phyloP scores from a whole-genome alignment of 2,113 vertebrate species.

The Baryphthengus martii region DNA sequence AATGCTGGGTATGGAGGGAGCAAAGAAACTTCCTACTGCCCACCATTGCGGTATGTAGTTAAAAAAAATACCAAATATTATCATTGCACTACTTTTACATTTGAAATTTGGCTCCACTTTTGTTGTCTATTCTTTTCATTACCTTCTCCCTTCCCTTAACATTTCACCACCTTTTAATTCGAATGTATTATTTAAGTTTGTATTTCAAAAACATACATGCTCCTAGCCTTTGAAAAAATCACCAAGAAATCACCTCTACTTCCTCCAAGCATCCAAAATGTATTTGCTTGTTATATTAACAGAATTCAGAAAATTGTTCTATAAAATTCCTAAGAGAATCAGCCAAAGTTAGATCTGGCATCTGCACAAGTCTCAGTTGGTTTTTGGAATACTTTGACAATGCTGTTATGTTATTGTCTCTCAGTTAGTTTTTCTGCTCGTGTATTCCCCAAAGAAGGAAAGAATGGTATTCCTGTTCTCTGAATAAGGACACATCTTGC shows the following conservation, averaged over 20 bases:
- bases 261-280: background rate
- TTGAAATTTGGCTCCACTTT: background rate
- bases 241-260: slow-evolving; percentile 18
- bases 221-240: slow-evolving; percentile 5
- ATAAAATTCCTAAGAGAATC: slow-evolving; percentile 56
- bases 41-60: background rate
- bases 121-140: background rate
- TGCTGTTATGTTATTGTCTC: slow-evolving; percentile 54
- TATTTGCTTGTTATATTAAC: slow-evolving; percentile 38
- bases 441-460: slow-evolving; percentile 67
- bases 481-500: slow-evolving; percentile 57
- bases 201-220: background rate
- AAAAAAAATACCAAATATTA: background rate
- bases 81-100: background rate
- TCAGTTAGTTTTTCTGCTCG: slow-evolving; percentile 35
- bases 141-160: background rate
- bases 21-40: background rate
- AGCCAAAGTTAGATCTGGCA: slow-evolving; percentile 53
- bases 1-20: background rate
- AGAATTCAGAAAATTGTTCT: slow-evolving; percentile 51
- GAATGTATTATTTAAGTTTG: background rate
- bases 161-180: background rate
- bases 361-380: slow-evolving; percentile 39
- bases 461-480: slow-evolving; percentile 44
- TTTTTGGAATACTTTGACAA: slow-evolving; percentile 64